Evolutionary conservation across 2,113 vertebrate genomes (phyloP).

Genomic region (Elanoides forficatus): DNA sequence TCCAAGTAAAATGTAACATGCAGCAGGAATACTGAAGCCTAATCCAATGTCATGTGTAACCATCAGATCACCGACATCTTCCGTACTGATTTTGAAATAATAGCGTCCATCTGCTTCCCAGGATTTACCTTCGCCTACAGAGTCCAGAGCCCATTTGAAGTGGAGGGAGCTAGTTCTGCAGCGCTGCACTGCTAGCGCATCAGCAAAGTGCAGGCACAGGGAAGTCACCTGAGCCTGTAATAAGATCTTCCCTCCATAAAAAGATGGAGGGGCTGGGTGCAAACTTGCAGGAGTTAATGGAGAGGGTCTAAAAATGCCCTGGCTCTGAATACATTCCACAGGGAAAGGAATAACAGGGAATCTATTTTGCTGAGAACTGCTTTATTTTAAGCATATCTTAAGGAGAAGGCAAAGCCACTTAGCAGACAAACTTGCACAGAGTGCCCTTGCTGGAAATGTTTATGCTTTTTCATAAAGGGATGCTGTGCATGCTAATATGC

Average conservation of each 20-base stretch:
- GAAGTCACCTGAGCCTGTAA: not conserved
- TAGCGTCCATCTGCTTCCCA: not conserved
- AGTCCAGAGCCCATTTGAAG: not conserved
- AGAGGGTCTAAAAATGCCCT: not conserved
- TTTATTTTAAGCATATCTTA: conserved; percentile 25
- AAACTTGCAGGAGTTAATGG: not conserved
- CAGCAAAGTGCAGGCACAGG: not conserved
- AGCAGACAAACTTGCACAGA: not conserved
- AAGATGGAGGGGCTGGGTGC: not conserved
- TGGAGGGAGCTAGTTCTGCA: not conserved
- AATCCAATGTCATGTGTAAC: fast-evolving
- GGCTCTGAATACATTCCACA: not conserved
- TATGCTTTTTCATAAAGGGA: conserved; percentile 14
- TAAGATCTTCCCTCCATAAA: not conserved
- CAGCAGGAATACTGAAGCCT: not conserved
- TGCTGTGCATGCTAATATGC: conserved; percentile 42
- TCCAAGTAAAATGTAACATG: not conserved
- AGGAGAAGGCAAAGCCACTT: conserved; percentile 7
- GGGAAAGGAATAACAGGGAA: not conserved
- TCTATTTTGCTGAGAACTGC: not conserved
- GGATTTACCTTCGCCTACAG: not conserved
- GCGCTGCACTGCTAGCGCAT: fast-evolving
- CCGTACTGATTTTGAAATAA: not conserved
- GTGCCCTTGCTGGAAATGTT: conserved; percentile 52
- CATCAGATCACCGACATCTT: fast-evolving